Base-by-base conservation (phyloP, 2,888 invertebrate species). In the Apotomis betuletana region DNA sequence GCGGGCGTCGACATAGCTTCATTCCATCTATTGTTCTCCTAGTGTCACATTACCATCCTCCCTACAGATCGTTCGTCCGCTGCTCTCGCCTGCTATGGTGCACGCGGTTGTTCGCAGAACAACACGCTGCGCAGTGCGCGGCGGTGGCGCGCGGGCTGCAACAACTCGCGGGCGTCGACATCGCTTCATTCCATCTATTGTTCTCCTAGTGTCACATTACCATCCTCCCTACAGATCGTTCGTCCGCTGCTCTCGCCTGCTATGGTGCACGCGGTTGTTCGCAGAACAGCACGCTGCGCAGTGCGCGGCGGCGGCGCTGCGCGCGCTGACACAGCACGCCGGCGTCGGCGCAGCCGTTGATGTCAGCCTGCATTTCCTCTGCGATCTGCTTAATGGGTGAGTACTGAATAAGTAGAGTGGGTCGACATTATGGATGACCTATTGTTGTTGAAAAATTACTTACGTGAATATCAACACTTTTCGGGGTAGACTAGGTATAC, bases 311-410 rank as follows among this genome's bases (percentile, higher is more conserved):
- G 90, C 90, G 0, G 87, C 87, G 1, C 75, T 90, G 5, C 83
- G 92, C 0, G 86, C 90, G 0, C 80, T 92, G 1, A 81, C 89
- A 2, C 89, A 91, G 73, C 91, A 88, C 77, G 41, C 41, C 1
- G 41, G 41, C 3, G 5, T 6, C 41, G 83, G 86, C n/a, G 67
- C 57, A 6, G 90, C 91, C 3, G 81, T 90, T 0, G 87, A 90
- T n/a, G 77, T 81, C 8, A 90, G 91, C 71, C 75, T 92, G 75
- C 87, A 90, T 70, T 92, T 92, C 75, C 81, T 92, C 0, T 90
- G 87, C 70, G 91, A 92, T 78, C 76, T 93, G n/a, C 79, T 92
- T 3, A 84, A 85, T 74, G 87, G 91, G 92, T 92, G 76, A 79
- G 83, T 62, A 27, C 27, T 27, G 27, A 27, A 27, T 27, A 27